Evolutionary conservation across 2,888 invertebrate genomes (phyloP).

Genomic region (Nephrotoma flavescens): DNA sequence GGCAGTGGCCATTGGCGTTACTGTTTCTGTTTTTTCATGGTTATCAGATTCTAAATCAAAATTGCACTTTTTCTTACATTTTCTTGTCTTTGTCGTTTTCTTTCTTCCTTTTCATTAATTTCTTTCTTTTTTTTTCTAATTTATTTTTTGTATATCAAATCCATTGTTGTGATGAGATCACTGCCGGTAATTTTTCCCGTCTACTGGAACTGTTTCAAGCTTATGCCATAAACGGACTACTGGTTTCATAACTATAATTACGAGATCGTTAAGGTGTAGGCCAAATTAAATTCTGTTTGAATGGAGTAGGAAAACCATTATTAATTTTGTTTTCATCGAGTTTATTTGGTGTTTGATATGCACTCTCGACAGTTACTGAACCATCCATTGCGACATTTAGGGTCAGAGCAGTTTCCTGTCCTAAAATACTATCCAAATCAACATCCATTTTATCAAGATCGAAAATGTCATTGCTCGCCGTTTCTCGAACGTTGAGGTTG

Average conservation of each 20-base stretch:
- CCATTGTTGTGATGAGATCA: too few relatives aligned
- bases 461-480: neutral
- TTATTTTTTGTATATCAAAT: neutral
- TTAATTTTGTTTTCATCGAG: neutral
- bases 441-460: neutral
- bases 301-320: neutral
- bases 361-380: neutral
- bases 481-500: neutral
- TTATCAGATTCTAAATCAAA: neutral
- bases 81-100: neutral
- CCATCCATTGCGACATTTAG: neutral
- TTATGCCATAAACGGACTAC: too few relatives aligned
- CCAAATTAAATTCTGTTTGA: neutral
- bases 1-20: neutral
- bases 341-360: neutral
- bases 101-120: neutral
- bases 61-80: neutral
- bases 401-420: neutral
- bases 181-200: neutral
- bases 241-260: too few relatives aligned
- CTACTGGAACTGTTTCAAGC: neutral
- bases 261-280: too few relatives aligned
- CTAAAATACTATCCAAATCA: too few relatives aligned
- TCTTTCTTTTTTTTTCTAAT: slow-evolving; percentile 7
- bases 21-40: neutral